phyloP scores from a whole-genome alignment of 2,113 vertebrate species.

The Notothenia rossii region DNA sequence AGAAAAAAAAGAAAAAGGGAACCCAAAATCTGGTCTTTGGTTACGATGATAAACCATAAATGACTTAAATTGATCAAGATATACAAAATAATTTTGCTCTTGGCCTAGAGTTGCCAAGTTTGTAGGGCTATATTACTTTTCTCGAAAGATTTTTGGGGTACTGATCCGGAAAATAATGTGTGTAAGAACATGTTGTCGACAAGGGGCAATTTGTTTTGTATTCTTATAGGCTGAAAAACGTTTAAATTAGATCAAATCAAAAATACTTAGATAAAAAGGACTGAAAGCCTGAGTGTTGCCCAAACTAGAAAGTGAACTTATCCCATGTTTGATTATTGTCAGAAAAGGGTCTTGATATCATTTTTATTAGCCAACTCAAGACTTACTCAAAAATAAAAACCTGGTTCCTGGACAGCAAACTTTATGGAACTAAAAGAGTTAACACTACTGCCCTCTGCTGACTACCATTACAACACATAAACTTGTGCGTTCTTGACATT shows the following conservation, averaged over 20 bases:
- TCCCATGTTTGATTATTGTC: neutral
- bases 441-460: constrained; percentile 71
- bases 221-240: neutral
- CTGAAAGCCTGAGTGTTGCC: neutral
- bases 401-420: constrained; percentile 12
- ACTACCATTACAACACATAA: constrained; percentile 24
- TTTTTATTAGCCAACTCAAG: neutral
- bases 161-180: neutral
- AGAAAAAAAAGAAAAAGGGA: neutral
- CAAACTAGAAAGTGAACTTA: neutral
- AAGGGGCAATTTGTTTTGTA: neutral
- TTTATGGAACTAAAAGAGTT: neutral
- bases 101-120: neutral
- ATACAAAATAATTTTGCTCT: neutral
- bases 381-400: constrained; percentile 15
- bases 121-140: neutral
- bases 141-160: neutral
- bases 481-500: constrained; percentile 27
- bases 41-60: neutral
- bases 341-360: neutral
- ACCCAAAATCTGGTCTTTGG: neutral
- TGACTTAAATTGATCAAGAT: neutral
- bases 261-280: neutral
- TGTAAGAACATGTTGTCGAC: neutral
- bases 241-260: neutral